Evolutionary conservation across 2,113 vertebrate species (phyloP), one percentile per base, ranked within the genome.

Genomic region (Pungitius pungitius): DNA sequence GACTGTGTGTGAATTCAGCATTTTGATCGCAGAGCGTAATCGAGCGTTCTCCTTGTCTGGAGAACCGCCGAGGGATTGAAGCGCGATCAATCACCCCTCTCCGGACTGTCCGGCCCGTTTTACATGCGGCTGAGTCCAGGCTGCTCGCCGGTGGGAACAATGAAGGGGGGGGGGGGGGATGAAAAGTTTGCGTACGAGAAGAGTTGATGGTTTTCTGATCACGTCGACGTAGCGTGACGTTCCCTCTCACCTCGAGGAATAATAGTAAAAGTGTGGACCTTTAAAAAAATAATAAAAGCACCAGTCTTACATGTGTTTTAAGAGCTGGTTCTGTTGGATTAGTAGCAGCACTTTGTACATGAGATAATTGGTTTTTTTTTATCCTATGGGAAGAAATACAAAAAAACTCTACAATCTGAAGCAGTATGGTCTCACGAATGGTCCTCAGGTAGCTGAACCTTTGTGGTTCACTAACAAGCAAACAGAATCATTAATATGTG

Each of bases 11-110:
- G 85, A 88, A 81, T 89, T 92, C 86, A 85, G 86, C 86, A 83
- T 86, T 88, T 86, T 90, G 87, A 91, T 92, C 89, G 81, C 77
- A 33, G 75, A 74, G 85, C 67, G 84, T 91, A 88, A 91, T 91
- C 67, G 81, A 91, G 87, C 87, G 65, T 88, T 88, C 88, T 83
- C 83, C 80, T 70, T 85, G 89, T 88, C 88, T 86, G 82, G 75
- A 87, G 84, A 91, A 76, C 77, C 72, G 47, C 69, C 33, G 80
- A 87, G 83, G 83, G 86, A 87, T 85, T 77, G 83, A 88, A 72
- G 77, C 62, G 6, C 78, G 77, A 91, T 91, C 88, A 85, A 91
- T 92, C 86, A 88, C 85, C 65, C 33, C 81, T 85, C 72, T 85
- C 78, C 37, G 78, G 87, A 88, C 85, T 59, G 86, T 86, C 83